Conservation (phyloP, 1,140 invertebrate species). For the Drosophila chauvacae region DNA sequence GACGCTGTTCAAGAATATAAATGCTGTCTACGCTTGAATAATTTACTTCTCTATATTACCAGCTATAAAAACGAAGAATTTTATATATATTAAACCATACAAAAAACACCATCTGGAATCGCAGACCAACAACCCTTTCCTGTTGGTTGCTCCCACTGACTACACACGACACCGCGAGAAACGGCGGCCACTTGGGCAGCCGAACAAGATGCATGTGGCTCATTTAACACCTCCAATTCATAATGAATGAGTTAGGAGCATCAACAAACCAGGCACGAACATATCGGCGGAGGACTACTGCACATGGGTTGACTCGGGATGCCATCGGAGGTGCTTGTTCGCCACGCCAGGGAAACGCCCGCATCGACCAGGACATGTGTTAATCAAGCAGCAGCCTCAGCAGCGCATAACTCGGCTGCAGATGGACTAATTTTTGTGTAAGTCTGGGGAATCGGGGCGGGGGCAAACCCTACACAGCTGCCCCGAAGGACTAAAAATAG, state of each 20-base stretch:
- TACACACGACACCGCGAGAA: slow-evolving; percentile 4
- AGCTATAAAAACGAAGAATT: background rate
- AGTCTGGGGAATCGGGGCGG: background rate
- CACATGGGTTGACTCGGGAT: slow-evolving; percentile 12
- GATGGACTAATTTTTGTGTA: slow-evolving; percentile 59
- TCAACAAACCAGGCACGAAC: slow-evolving; percentile 76
- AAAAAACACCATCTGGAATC: background rate
- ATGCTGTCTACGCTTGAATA: background rate
- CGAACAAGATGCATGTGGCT: slow-evolving; percentile 59
- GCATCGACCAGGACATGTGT: slow-evolving; percentile 78
- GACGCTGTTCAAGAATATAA: background rate
- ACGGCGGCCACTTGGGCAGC: background rate
- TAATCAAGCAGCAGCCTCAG: slow-evolving; percentile 74
- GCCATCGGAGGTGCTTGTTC: slow-evolving; percentile 31
- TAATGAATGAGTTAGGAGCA: slow-evolving; percentile 82
- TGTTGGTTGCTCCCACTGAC: background rate
- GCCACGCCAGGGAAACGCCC: slow-evolving; percentile 67
- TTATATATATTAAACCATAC: too few species aligned
- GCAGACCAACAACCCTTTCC: background rate
- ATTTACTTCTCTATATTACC: background rate
- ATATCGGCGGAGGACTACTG: slow-evolving; percentile 57
- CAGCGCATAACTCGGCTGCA: slow-evolving; percentile 63
- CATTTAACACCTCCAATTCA: slow-evolving; percentile 78
- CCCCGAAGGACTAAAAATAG: slow-evolving; percentile 72
- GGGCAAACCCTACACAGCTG: slow-evolving; percentile 45